A percentile compares a stretch with the other conserved stretches of the same genome.
These are phyloP conservation scores for Dallia pectoralis DNA, from an alignment of 2,797 vertebrate species.

Conservation along the genomic window DNA sequence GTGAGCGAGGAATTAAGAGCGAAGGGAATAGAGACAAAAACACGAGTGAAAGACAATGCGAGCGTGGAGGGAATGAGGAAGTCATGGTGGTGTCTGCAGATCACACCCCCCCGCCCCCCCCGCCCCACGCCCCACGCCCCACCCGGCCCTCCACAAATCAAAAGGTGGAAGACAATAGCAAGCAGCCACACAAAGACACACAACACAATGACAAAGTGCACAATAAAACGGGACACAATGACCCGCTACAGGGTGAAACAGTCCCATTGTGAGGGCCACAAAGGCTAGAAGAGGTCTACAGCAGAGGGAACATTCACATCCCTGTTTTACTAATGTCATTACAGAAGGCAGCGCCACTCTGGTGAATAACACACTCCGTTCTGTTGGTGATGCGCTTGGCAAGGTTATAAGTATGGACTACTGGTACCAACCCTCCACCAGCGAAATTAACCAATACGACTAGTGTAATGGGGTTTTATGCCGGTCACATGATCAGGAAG, in stretches of 20 bases:
- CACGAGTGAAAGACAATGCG: constrained; percentile 19
- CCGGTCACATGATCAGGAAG: neutral
- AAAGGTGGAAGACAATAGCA: constrained; percentile 4
- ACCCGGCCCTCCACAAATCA: neutral
- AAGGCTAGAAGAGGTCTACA: constrained; percentile 70
- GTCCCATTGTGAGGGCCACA: constrained; percentile 64
- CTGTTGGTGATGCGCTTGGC: neutral
- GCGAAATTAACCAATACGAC: neutral
- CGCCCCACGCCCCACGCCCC: too few species aligned
- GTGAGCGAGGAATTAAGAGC: neutral
- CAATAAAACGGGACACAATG: neutral
- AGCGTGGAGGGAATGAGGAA: constrained; percentile 3
- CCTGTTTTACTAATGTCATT: constrained; percentile 69
- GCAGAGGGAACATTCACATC: constrained; percentile 61
- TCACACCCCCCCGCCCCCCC: neutral
- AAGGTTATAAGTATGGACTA: neutral
- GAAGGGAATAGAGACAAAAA: constrained; percentile 10
- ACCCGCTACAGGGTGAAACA: constrained; percentile 58
- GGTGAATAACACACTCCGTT: neutral
- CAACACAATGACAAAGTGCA: constrained; percentile 58
- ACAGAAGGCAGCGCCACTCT: constrained; percentile 34
- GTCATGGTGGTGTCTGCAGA: neutral
- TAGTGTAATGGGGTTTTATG: neutral
- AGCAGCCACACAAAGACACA: neutral
- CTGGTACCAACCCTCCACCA: neutral